phyloP scores from a whole-genome alignment of 2,888 invertebrate species.

The Ametastegia equiseti region DNA sequence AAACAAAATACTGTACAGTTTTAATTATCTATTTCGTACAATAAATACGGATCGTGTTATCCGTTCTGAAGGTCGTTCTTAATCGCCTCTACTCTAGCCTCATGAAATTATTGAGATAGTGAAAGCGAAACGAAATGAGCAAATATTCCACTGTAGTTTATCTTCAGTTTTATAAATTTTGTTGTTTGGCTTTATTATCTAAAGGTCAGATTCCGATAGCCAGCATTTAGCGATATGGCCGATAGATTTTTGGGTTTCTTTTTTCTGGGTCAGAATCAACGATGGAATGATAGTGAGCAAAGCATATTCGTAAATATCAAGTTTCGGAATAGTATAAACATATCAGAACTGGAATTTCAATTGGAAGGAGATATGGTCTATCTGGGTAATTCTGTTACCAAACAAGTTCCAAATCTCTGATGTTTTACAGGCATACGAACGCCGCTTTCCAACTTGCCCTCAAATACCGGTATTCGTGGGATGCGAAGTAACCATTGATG shows the following conservation, averaged over 20 bases:
- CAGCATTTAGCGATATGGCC: neutral
- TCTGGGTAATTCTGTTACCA: neutral
- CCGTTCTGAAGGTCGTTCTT: conserved; percentile 1
- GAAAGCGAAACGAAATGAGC: neutral
- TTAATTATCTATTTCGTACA: neutral
- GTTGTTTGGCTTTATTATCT: neutral
- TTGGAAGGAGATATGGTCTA: neutral
- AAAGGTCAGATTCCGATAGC: neutral
- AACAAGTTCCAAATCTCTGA: conserved; percentile 18
- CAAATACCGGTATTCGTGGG: conserved; percentile 97
- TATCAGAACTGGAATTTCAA: neutral
- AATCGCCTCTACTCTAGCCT: no score
- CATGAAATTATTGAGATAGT: neutral
- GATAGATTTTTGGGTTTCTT: conserved; percentile 55
- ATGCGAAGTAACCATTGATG: conserved; percentile 88
- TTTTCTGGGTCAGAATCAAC: conserved; percentile 45
- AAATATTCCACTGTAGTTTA: neutral
- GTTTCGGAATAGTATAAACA: neutral
- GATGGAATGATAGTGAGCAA: neutral
- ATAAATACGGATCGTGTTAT: neutral
- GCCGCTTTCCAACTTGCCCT: conserved; percentile 94
- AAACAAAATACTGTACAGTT: neutral
- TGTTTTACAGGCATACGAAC: conserved; percentile 90
- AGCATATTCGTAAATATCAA: neutral
- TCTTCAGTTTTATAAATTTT: neutral